A percentile compares a stretch with the other conserved stretches of the same genome.
Conservation (phyloP, 1,140 invertebrate species). For the Eupristina koningsbergeri region DNA sequence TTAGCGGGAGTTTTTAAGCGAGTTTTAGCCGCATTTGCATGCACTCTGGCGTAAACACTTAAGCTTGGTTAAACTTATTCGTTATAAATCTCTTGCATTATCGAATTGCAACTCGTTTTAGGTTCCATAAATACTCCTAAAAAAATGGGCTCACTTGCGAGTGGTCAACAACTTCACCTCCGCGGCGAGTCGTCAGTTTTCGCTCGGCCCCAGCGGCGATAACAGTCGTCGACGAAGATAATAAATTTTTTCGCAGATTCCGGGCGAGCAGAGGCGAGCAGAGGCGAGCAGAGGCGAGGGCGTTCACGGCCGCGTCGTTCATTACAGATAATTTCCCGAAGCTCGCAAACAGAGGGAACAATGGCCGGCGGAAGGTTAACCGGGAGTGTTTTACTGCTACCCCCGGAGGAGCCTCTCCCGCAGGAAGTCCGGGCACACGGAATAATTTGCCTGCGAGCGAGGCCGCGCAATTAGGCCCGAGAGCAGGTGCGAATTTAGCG, state of each 20-base stretch:
- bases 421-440: slow-evolving; percentile 1
- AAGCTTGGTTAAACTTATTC: too few relatives aligned
- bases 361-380: neutral
- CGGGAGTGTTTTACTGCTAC: neutral
- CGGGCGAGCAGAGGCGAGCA: too few relatives aligned
- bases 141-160: too few relatives aligned
- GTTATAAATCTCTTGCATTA: too few relatives aligned
- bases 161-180: too few relatives aligned
- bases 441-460: neutral
- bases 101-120: too few relatives aligned
- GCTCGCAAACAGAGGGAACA: neutral
- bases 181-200: too few relatives aligned
- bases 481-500: slow-evolving; percentile 12
- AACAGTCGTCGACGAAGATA: neutral
- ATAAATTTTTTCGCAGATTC: slow-evolving; percentile 12
- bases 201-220: neutral
- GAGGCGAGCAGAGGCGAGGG: neutral
- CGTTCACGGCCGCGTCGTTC: neutral
- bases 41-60: too few relatives aligned
- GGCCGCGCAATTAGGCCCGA: neutral
- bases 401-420: neutral
- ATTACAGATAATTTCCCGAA: slow-evolving; percentile 8
- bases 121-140: too few relatives aligned
- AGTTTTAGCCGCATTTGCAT: too few relatives aligned
- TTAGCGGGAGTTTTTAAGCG: too few relatives aligned